Evolutionary conservation across 2,113 vertebrate genomes (phyloP), one percentile per base, ranked within the genome.

Genomic region (Perca flavescens): DNA sequence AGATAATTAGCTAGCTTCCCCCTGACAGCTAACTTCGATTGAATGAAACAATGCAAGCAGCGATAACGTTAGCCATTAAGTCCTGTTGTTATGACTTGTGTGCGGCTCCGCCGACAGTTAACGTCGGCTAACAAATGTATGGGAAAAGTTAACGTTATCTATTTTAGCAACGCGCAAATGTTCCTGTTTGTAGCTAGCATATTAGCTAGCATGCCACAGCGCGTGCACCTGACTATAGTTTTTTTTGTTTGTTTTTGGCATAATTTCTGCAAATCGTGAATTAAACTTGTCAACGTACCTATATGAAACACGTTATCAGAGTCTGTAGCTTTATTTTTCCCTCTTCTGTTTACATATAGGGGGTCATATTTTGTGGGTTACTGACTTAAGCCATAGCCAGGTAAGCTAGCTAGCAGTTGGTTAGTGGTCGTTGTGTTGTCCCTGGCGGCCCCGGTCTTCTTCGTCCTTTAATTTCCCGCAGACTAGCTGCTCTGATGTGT

Each of bases 261-360:
- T 47, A 46, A 46, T 72, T 83, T 53, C 43, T 13, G 12, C 22
- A 71, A 76, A 57, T 1, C 1, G 1, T 86, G 60, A 91, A 85
- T 81, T 28, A 88, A 89, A 88, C 58, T 17, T 69, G 13, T 57
- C 5, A 54, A 90, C 92, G 17, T 91, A 93, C 92, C 90, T 83
- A 87, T 77, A 7, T 66, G 78, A 84, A 78, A 82, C 62, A 80
- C 64, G 79, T 46, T 75, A 79, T 60, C 34, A 50, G 68, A 81
- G 28, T 43, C 64, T 74, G 68, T 7, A 54, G 74, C 28, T 86
- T 88, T 82, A 84, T 54, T 91, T 7, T 43, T n/a, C 19, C 28
- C 12, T 79, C 75, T 54, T 74, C 61, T 66, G 52, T 52, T 65
- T 34, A 79, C 49, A 68, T 80, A 82, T 73, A 77, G 25, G 40